Conservation (phyloP, 2,113 vertebrate species). For the Xiphophorus maculatus region DNA sequence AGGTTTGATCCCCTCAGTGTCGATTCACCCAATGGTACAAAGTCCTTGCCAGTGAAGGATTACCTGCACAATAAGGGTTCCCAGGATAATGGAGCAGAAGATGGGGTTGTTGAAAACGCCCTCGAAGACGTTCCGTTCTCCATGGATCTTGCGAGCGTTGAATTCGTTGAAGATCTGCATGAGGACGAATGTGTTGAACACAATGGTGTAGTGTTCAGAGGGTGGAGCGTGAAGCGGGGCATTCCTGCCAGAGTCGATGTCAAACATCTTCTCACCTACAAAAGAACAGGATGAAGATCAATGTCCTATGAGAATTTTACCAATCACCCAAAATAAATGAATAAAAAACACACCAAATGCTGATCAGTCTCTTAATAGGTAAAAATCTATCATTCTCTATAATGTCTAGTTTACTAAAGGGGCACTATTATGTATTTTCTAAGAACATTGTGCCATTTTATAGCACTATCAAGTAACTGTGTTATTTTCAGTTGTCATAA, state of each 20-base stretch:
- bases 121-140: constrained; percentile 96
- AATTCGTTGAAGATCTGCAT: constrained; percentile 99
- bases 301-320: not conserved
- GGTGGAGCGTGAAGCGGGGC: constrained; percentile 93
- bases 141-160: constrained; percentile 97
- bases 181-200: constrained; percentile 98
- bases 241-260: constrained; percentile 94
- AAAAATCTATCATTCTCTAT: no score
- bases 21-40: not conserved
- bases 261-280: constrained; percentile 92
- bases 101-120: constrained; percentile 95
- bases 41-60: not conserved
- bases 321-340: no score
- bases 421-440: no score
- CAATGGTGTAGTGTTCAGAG: constrained; percentile 97
- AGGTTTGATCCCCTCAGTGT: not conserved
- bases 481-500: no score
- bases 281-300: not conserved
- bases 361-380: no score
- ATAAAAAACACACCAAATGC: no score
- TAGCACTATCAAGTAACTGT: no score
- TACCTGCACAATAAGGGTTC: constrained; percentile 94
- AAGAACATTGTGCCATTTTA: no score
- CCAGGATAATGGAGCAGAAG: constrained; percentile 93
- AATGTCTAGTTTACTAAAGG: not conserved